Evolutionary conservation across 2,797 vertebrate genomes (phyloP).

Genomic region (Enteromius paludinosus): DNA sequence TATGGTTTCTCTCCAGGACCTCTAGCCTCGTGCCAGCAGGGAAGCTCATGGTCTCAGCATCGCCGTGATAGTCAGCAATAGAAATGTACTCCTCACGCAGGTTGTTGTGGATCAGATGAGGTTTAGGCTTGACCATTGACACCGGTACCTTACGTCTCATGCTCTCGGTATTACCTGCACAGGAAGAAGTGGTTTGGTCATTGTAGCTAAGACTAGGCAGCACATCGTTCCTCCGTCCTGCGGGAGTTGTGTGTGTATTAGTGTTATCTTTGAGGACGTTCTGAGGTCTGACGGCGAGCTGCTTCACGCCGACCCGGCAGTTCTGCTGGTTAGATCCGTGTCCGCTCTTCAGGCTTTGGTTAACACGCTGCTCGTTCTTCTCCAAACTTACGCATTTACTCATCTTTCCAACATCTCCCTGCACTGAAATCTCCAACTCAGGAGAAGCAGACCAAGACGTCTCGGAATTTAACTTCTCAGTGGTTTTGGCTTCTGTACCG

Average conservation of each 20-base stretch:
- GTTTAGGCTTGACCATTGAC: slow-evolving; percentile 92
- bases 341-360: slow-evolving; percentile 73
- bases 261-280: slow-evolving; percentile 88
- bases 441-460: slow-evolving; percentile 70
- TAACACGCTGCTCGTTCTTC: slow-evolving; percentile 91
- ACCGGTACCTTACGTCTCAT: slow-evolving; percentile 81
- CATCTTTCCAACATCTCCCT: slow-evolving; percentile 26
- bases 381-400: slow-evolving; percentile 90
- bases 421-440: slow-evolving; percentile 27
- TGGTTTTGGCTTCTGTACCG: slow-evolving; percentile 63
- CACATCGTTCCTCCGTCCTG: slow-evolving; percentile 90
- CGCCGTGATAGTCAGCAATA: slow-evolving; percentile 94
- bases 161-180: slow-evolving; percentile 1
- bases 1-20: slow-evolving; percentile 94
- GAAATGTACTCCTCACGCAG: slow-evolving; percentile 93
- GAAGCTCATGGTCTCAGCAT: slow-evolving; percentile 95
- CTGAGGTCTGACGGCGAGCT: slow-evolving; percentile 58
- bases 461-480: slow-evolving; percentile 64
- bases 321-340: slow-evolving; percentile 83
- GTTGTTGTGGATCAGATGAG: slow-evolving; percentile 94
- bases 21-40: slow-evolving; percentile 94
- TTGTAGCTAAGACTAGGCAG: slow-evolving; percentile 68
- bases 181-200: slow-evolving; percentile 26
- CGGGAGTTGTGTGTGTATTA: slow-evolving; percentile 75
- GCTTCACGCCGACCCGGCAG: slow-evolving; percentile 73